A percentile compares a stretch with the other conserved stretches of the same genome.
Conservation (phyloP, 2,797 vertebrate species). For the Gymnocypris eckloni region DNA sequence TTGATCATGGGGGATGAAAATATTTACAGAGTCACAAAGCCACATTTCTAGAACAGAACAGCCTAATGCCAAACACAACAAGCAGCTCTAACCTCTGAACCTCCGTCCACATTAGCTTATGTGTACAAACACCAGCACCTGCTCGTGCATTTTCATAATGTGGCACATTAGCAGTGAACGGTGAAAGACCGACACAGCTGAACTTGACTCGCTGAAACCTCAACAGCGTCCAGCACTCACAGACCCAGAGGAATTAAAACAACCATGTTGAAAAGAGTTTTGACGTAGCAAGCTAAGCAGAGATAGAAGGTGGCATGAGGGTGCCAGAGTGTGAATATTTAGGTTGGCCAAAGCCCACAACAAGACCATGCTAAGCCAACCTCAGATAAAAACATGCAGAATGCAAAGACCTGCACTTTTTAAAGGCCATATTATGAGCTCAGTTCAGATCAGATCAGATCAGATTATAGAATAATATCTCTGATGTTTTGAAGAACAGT, state of each 20-base stretch:
- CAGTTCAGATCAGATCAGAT: conserved; percentile 47
- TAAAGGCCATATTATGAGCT: conserved; percentile 30
- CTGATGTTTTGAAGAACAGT: background rate
- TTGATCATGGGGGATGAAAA: background rate
- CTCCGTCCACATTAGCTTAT: conserved; percentile 64
- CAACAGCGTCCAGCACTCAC: conserved; percentile 31
- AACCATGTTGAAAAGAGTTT: conserved; percentile 64
- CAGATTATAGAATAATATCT: background rate
- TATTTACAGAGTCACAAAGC: background rate
- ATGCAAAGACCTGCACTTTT: conserved; percentile 62
- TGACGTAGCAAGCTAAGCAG: conserved; percentile 34
- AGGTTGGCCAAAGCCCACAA: conserved; percentile 69
- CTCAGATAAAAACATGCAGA: conserved; percentile 72
- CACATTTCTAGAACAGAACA: background rate
- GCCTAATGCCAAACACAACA: background rate
- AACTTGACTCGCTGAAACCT: conserved; percentile 51
- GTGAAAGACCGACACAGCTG: conserved; percentile 61
- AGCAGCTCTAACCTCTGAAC: conserved; percentile 42
- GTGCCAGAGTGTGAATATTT: conserved; percentile 71
- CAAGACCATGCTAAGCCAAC: conserved; percentile 69
- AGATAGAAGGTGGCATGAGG: conserved; percentile 54
- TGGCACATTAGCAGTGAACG: conserved; percentile 57
- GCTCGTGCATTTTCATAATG: conserved; percentile 54
- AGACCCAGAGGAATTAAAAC: conserved; percentile 69
- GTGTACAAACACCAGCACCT: conserved; percentile 49